These are phyloP conservation scores for Podotricha telesiphe DNA, from an alignment of 2,888 invertebrate genomes.

Conservation along the genomic window DNA sequence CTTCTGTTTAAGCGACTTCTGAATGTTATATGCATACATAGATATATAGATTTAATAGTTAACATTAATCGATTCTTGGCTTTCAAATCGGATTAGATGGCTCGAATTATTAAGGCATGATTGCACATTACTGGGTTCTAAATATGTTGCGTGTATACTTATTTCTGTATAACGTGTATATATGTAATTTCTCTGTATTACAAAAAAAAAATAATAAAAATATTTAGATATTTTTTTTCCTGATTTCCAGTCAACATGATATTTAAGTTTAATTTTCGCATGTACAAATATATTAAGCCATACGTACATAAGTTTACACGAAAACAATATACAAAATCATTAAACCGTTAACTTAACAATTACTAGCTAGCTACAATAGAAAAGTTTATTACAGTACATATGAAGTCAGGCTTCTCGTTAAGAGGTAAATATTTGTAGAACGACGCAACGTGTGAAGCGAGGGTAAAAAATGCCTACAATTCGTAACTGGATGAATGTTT, in stretches of 20 bases:
- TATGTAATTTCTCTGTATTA: background rate
- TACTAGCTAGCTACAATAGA: constrained; percentile 63
- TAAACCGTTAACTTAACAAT: constrained; percentile 54
- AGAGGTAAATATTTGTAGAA: constrained; percentile 75
- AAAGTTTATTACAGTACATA: constrained; percentile 75
- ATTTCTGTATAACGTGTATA: too few relatives aligned
- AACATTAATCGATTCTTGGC: constrained; percentile 1
- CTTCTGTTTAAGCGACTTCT: too few relatives aligned
- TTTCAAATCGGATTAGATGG: constrained; percentile 10
- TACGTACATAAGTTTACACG: background rate
- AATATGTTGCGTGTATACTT: background rate
- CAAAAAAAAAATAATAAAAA: background rate
- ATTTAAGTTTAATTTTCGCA: background rate
- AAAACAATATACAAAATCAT: constrained; percentile 48
- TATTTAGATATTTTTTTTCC: background rate
- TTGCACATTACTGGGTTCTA: constrained; percentile 48
- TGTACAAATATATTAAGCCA: background rate
- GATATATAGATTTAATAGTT: constrained; percentile 16
- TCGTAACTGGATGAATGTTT: constrained; percentile 78
- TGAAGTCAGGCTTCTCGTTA: constrained; percentile 78
- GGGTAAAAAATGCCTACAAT: constrained; percentile 76
- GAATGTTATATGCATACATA: background rate
- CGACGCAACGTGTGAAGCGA: constrained; percentile 69
- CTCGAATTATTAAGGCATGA: background rate
- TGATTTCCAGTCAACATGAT: background rate